These are phyloP conservation scores for Luperina nickerlii DNA, from an alignment of 2,888 invertebrate species.

Conservation along the genomic window DNA sequence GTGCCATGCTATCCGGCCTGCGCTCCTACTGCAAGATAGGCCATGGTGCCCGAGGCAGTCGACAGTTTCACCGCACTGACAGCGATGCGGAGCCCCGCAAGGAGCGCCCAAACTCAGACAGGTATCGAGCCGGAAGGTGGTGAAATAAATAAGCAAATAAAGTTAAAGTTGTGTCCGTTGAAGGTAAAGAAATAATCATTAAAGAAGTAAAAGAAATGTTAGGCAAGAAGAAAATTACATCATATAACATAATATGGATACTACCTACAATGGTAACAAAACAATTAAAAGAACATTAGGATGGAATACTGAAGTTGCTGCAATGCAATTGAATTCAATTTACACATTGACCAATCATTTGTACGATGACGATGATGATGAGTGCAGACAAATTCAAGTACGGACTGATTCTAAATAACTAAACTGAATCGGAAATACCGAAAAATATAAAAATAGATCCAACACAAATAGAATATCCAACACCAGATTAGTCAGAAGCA, in stretches of 20 bases:
- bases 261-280: not conserved
- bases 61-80: no score
- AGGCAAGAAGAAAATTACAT: not conserved
- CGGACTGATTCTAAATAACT: not conserved
- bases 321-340: not conserved
- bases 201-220: not conserved
- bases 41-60: no score
- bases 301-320: not conserved
- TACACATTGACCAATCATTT: not conserved
- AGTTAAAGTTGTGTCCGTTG: not conserved
- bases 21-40: no score
- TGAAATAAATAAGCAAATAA: conserved; percentile 10
- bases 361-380: not conserved
- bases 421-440: conserved; percentile 35
- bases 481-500: conserved; percentile 37
- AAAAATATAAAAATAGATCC: conserved; percentile 7
- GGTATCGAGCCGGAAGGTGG: no score
- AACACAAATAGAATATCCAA: conserved; percentile 23
- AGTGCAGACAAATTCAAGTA: not conserved
- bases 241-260: not conserved
- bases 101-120: no score
- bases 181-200: not conserved
- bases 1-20: no score
- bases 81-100: no score
- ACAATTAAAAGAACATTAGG: not conserved